Evolutionary conservation across 2,797 vertebrate species (phyloP), one percentile per base, ranked within the genome.

Genomic region (Catharus ustulatus): DNA sequence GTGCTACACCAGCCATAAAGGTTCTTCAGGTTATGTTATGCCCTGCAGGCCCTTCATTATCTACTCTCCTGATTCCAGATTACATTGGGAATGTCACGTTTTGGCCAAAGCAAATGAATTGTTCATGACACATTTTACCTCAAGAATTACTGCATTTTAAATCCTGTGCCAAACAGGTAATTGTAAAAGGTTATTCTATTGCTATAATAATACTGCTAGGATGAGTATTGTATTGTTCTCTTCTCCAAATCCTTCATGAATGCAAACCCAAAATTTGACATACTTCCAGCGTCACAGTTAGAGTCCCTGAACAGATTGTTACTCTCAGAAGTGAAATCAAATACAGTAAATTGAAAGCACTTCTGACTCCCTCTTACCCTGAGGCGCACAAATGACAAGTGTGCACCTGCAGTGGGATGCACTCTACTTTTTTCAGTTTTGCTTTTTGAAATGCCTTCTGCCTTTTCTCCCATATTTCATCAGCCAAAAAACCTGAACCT

Each of bases 251-350:
- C 26, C 40, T 86, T 68, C 63, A 27, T 42, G 32, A 90, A 90
- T 48, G 58, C 48, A 91, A 79, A 88, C 59, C 43, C 48, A 55
- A 90, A 93, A 73, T 73, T 67, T 84, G 77, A 76, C 36, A 72
- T 48, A 82, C 32, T 88, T 90, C 67, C 42, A 76, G 80, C 1
- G 2, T 76, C 88, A 90, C 55, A 74, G 48, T 79, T 69, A 76
- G 77, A 89, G 63, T 88, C 80, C 84, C 92, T 84, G 59, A 88
- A 90, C 91, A 95, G 90, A 93, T 59, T 96, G 85, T 63, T 89
- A 49, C 19, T 88, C 80, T 94, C 77, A 76, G 91, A 96, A 91
- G 72, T 9, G 9, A 93, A 93, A 95, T 84, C 78, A 92, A 92
- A 95, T 67, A 89, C 45, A 57, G 57, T n/a, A 76, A 93, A 94